Percentiles rank a stretch among this genome's conserved stretches.
Conservation (phyloP, 2,888 invertebrate species). For the Papilio demoleus region DNA sequence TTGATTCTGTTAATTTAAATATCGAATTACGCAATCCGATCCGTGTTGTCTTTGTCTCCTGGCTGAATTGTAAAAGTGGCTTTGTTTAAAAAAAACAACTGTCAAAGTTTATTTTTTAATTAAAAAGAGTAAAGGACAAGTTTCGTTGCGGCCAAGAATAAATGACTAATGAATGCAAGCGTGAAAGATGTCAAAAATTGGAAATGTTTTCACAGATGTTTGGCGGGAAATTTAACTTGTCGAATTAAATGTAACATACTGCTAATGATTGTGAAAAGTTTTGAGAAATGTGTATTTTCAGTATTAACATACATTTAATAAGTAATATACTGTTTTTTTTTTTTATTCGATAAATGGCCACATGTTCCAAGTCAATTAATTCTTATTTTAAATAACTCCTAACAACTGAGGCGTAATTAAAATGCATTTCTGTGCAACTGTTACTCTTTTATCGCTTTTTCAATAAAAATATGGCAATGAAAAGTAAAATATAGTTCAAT, state of each 20-base stretch:
- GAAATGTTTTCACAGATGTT: conserved; percentile 29
- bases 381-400: background rate
- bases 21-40: conserved; percentile 31
- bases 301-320: too few species aligned
- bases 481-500: background rate
- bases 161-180: conserved; percentile 29
- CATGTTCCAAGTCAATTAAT: background rate
- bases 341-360: too few species aligned
- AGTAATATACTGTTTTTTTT: too few species aligned
- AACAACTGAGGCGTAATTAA: background rate
- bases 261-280: background rate
- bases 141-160: conserved; percentile 33
- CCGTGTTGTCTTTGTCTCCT: conserved; percentile 30
- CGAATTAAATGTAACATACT: conserved; percentile 7
- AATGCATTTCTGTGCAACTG: background rate
- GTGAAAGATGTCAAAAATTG: conserved; percentile 27
- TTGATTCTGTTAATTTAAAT: conserved; percentile 30
- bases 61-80: conserved; percentile 24
- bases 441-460: background rate
- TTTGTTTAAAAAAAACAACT: conserved; percentile 42
- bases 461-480: conserved; percentile 1
- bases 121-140: conserved; percentile 24
- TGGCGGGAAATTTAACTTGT: background rate
- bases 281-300: background rate
- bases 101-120: conserved; percentile 42